Percentiles rank a stretch among this genome's conserved stretches.
Conservation (phyloP, 2,888 invertebrate genomes). For the Xanthia icteritia region DNA sequence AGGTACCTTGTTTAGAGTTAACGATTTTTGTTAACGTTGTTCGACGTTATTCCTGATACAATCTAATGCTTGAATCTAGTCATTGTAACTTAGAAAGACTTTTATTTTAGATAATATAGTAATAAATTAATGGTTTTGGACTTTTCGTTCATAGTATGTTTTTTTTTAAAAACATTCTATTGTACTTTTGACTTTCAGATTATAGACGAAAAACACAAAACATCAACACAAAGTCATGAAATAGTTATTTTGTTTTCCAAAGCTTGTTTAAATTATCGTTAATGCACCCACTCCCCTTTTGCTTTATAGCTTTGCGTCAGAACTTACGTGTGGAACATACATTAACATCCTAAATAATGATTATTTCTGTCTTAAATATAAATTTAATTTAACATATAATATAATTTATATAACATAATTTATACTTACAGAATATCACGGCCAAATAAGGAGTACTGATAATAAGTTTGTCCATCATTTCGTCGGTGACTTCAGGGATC, state of each 20-base stretch:
- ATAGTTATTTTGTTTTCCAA: conserved; percentile 23
- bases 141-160: not conserved
- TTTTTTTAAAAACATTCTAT: too few relatives aligned
- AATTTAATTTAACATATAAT: not conserved
- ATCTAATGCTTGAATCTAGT: not conserved
- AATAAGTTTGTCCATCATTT: conserved; percentile 97
- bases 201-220: conserved; percentile 27
- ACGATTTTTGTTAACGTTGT: not conserved
- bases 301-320: conserved; percentile 35
- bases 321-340: conserved; percentile 15
- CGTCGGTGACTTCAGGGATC: conserved; percentile 97
- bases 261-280: conserved; percentile 35
- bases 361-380: conserved; percentile 9
- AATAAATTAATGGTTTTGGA: not conserved
- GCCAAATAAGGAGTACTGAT: conserved; percentile 95
- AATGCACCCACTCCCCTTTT: conserved; percentile 37
- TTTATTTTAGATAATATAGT: not conserved
- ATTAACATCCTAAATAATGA: conserved; percentile 24
- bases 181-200: conserved; percentile 1
- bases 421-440: conserved; percentile 96
- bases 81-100: not conserved
- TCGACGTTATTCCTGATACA: not conserved
- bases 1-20: not conserved
- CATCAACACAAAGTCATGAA: conserved; percentile 11
- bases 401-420: too few relatives aligned